Evolutionary conservation across 1,140 invertebrate species (phyloP), one percentile per base, ranked within the genome.

Genomic region (Drosophila fuyamai): DNA sequence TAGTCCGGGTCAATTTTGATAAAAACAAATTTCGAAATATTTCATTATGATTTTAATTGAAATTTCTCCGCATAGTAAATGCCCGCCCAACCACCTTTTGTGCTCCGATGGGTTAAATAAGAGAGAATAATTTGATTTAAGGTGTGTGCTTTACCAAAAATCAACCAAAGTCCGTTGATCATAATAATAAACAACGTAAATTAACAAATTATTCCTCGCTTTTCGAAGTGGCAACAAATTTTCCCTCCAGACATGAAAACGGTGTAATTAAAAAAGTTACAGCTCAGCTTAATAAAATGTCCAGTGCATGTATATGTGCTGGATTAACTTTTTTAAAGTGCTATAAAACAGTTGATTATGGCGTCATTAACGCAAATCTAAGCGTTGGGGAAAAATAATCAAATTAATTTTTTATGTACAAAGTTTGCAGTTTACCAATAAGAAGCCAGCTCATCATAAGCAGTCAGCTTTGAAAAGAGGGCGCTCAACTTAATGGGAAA

Each of bases 11-110:
- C 68, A 78, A 79, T 75, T 89, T 75, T 73, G 43, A 89, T 77
- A 80, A 80, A 72, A 88, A 83, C 72, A 80, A 85, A 83, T 80
- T 83, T 72, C 48, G 79, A 88, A 76, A 84, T 89, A 89, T 89
- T 89, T 89, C 77, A 89, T 89, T 84, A 89, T 90, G 74, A 75
- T 84, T 84, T 89, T 89, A 89, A 89, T 89, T 89, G 86, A 89
- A 84, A 89, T 78, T 89, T 83, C 76, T 76, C 61, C 18, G 13
- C 60, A 41, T 59, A 23, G 53, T 41, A 56, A 58, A 56, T 14
- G 10, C 14, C 13, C 9, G 16, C 53, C 59, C 38, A 29, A 59
- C 54, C 38, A 38, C 9, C 29, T 35, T 14, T 14, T 16, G 38
- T 43, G 16, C 50, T 12, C 5, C 12, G n/a, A 5, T 16, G 32